These are phyloP conservation scores for Harmothoe impar DNA, from an alignment of 2,888 invertebrate genomes.

Conservation along the genomic window DNA sequence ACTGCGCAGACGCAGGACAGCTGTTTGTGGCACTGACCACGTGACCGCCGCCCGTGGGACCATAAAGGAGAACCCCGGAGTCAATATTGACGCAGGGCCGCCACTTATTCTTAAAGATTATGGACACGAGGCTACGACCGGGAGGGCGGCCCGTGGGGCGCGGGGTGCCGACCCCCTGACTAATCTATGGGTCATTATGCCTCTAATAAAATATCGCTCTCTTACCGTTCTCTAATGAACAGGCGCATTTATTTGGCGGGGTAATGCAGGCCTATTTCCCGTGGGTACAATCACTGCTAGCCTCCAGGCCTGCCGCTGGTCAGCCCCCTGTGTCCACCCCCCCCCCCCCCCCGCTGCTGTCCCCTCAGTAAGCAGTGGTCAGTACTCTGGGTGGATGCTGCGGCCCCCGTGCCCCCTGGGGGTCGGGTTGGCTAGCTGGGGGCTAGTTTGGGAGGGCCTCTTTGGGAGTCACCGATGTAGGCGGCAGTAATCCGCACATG, in stretches of 20 bases:
- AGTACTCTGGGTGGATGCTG: background rate
- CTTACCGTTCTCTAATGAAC: constrained; percentile 56
- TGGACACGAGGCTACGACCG: constrained; percentile 6
- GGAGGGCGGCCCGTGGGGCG: background rate
- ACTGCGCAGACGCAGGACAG: constrained; percentile 50
- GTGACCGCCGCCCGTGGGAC: constrained; percentile 47
- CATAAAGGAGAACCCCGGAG: constrained; percentile 60
- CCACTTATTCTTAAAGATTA: constrained; percentile 63
- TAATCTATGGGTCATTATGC: constrained; percentile 60
- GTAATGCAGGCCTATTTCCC: constrained; percentile 62
- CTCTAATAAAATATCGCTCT: constrained; percentile 61
- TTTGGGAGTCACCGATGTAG: background rate
- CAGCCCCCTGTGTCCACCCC: constrained; percentile 22
- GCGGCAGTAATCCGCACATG: background rate
- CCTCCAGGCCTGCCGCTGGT: background rate
- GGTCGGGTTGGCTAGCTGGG: background rate
- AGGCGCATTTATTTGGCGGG: constrained; percentile 56
- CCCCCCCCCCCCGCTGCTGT: background rate
- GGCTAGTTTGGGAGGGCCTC: background rate
- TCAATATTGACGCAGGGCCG: constrained; percentile 49
- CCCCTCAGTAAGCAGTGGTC: background rate
- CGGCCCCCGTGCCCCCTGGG: background rate
- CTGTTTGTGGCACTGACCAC: constrained; percentile 41
- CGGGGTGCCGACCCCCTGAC: constrained; percentile 21
- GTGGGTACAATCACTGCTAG: constrained; percentile 47